Evolutionary conservation across 2,888 invertebrate species (phyloP), one percentile per base, ranked within the genome.

Genomic region (Plagodis pulveraria): DNA sequence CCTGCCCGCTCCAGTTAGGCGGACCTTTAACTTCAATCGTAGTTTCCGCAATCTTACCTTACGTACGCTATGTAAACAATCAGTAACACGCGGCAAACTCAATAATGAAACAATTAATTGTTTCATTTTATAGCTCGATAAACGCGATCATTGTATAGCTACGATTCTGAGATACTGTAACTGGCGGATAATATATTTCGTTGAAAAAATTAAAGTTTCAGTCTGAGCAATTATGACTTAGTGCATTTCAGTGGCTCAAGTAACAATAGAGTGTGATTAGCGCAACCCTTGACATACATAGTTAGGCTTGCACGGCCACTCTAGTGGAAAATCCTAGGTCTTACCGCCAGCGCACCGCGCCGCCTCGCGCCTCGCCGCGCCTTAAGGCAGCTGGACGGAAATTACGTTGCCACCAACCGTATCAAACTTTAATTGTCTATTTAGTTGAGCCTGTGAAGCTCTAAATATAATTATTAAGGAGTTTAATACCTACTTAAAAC

Each of bases 251-350:
- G 88, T 84, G 81, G 81, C 83, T 83, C 76, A 6, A 69, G 78
- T 81, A 84, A 89, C 84, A 87, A 87, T 85, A 80, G 85, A 78
- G 81, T 81, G 81, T 84, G 83, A 91, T 89, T 90, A 91, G 76
- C 76, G 75, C 81, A 85, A 88, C 89, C 91, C 91, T 91, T 91
- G 91, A 91, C 91, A 91, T 65, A 89, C 87, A 86, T 88, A 82
- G 78, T 78, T 78, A 84, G 79, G 80, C 70, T 76, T 76, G 81
- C 83, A 83, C 83, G 76, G 78, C 82, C 87, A 86, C 85, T 91
- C 88, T 89, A 87, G 75, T 88, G 89, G 87, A 90, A 91, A 90
- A 88, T 84, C 83, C 83, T 87, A 86, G 84, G 83, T 85, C 85
- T 89, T 77, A 71, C 74, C 81, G 81, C 81, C 78, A 77, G 80